Percentiles rank a stretch among this genome's conserved stretches.
Conservation (phyloP, 2,888 invertebrate species). For the Pristionchus exspectatus region DNA sequence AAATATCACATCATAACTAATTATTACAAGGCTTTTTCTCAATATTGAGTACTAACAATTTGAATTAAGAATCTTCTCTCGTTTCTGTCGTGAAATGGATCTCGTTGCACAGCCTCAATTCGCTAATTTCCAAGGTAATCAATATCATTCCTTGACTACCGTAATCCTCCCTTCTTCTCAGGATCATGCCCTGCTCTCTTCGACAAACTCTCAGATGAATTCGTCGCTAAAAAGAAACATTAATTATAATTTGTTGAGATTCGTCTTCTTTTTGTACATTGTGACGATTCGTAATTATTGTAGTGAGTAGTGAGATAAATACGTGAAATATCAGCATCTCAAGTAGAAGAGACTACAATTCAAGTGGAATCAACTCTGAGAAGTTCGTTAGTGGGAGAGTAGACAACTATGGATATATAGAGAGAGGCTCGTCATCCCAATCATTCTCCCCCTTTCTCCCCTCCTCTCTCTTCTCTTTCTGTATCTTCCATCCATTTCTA, state of each 20-base stretch:
- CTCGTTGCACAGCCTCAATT: background rate
- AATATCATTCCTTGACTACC: background rate
- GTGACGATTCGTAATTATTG: background rate
- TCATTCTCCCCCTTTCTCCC: background rate
- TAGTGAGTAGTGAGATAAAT: background rate
- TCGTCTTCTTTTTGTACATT: constrained; percentile 15
- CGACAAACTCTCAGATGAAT: constrained; percentile 14
- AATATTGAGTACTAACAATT: background rate
- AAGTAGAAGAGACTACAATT: background rate
- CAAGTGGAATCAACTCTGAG: constrained; percentile 5
- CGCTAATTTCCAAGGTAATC: constrained; percentile 35
- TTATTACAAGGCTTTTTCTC: too few species aligned
- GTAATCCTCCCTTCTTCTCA: background rate
- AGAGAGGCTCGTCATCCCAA: background rate
- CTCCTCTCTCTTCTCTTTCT: background rate
- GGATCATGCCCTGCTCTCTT: constrained; percentile 39
- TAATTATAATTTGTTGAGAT: background rate
- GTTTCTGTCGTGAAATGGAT: constrained; percentile 51
- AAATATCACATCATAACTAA: background rate
- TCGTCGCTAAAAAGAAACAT: background rate
- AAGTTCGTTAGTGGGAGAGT: background rate
- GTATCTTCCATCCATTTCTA: background rate
- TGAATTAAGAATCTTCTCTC: constrained; percentile 45
- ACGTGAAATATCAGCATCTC: background rate
- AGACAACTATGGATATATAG: background rate